Conservation (phyloP, 2,888 invertebrate genomes). For the Platycheirus rosarum region DNA sequence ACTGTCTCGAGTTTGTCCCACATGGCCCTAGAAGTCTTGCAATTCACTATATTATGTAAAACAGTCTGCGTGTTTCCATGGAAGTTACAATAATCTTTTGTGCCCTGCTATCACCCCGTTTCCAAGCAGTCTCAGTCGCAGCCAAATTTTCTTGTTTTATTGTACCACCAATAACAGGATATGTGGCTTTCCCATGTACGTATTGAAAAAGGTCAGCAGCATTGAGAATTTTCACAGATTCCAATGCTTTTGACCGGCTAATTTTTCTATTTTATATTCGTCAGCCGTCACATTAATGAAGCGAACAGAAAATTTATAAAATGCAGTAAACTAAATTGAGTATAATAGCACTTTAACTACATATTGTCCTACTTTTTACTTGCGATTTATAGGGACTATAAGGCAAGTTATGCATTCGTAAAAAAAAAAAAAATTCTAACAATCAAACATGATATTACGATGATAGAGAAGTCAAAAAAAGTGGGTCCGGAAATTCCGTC, state of each 20-base stretch:
- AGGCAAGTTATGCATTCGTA: no score
- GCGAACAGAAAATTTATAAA: neutral
- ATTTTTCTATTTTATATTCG: conserved; percentile 9
- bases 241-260: conserved; percentile 15
- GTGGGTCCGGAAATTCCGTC: no score
- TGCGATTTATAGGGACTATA: no score
- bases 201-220: neutral
- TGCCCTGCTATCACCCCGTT: conserved; percentile 45
- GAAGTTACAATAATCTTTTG: conserved; percentile 53
- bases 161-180: neutral
- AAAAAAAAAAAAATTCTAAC: no score
- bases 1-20: conserved; percentile 66
- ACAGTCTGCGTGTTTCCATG: conserved; percentile 41
- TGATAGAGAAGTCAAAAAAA: no score
- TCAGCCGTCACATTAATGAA: neutral
- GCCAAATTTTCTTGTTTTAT: conserved; percentile 20
- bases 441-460: no score
- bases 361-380: no score
- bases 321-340: neutral
- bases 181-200: neutral
- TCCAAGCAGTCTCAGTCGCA: conserved; percentile 33
- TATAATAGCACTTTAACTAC: conserved; percentile 5
- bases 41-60: conserved; percentile 62
- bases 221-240: conserved; percentile 8
- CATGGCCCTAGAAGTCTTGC: conserved; percentile 45